Evolutionary conservation across 2,113 vertebrate species (phyloP).

Genomic region (Podiceps cristatus): DNA sequence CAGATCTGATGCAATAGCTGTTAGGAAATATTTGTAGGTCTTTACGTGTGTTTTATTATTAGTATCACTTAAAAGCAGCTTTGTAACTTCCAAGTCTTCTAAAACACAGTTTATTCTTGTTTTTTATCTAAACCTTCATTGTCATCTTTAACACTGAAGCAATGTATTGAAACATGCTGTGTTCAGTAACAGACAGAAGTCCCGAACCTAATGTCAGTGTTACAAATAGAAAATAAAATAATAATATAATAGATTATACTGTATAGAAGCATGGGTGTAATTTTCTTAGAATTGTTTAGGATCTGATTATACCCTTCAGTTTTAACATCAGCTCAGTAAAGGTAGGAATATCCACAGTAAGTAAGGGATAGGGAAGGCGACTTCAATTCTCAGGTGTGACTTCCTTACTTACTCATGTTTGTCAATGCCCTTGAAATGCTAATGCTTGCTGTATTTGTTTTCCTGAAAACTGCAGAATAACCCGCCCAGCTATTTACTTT

Average conservation of each 20-base stretch:
- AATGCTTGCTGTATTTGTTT: neutral
- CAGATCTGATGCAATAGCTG: neutral
- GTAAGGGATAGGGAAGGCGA: neutral
- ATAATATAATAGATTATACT: neutral
- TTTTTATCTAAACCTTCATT: neutral
- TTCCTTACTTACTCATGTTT: neutral
- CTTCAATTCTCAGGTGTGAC: neutral
- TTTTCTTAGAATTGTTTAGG: neutral
- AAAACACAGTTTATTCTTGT: neutral
- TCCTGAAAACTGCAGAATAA: neutral
- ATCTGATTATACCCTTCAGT: neutral
- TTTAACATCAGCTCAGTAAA: neutral
- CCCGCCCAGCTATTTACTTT: rapidly evolving
- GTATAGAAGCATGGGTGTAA: neutral
- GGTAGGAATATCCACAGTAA: neutral
- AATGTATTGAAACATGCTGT: neutral
- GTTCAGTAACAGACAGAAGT: neutral
- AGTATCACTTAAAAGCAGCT: neutral
- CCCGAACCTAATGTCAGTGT: neutral
- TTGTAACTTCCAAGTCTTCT: neutral
- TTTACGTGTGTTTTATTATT: neutral
- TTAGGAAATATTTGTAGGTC: neutral
- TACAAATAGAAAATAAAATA: neutral
- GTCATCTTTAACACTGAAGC: neutral
- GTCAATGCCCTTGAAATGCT: neutral